Evolutionary conservation across 2,113 vertebrate species (phyloP).

Genomic region (Pristiophorus japonicus): DNA sequence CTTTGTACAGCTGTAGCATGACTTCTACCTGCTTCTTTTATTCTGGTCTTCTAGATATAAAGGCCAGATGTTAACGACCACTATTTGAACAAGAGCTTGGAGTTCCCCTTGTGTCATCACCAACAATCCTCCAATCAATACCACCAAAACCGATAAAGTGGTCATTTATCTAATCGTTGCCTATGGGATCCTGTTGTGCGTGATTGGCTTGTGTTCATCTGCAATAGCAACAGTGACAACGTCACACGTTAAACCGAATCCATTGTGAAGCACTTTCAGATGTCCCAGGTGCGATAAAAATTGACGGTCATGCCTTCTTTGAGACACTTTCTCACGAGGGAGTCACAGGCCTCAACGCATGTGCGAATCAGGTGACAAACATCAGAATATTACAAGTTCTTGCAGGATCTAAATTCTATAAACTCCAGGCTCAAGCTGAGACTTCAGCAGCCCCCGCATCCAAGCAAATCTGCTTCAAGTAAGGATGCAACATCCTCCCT

Average conservation of each 20-base stretch:
- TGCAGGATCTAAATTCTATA: background rate
- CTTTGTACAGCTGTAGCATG: too few relatives aligned
- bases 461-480: background rate
- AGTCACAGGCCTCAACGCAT: background rate
- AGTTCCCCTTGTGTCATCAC: background rate
- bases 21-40: too few relatives aligned
- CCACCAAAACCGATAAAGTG: background rate
- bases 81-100: background rate
- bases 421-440: background rate
- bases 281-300: background rate
- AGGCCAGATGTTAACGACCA: background rate
- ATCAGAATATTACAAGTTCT: background rate
- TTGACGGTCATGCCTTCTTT: background rate
- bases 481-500: background rate
- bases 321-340: background rate
- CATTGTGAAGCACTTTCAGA: background rate
- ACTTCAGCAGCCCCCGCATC: background rate
- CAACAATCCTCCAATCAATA: background rate
- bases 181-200: background rate
- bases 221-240: background rate
- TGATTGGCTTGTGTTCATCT: background rate
- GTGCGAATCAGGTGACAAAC: background rate
- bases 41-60: too few relatives aligned
- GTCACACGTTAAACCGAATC: background rate
- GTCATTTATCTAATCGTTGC: background rate